These are phyloP conservation scores for Rhinogobio ventralis DNA, from an alignment of 2,797 vertebrate species.

Conservation along the genomic window DNA sequence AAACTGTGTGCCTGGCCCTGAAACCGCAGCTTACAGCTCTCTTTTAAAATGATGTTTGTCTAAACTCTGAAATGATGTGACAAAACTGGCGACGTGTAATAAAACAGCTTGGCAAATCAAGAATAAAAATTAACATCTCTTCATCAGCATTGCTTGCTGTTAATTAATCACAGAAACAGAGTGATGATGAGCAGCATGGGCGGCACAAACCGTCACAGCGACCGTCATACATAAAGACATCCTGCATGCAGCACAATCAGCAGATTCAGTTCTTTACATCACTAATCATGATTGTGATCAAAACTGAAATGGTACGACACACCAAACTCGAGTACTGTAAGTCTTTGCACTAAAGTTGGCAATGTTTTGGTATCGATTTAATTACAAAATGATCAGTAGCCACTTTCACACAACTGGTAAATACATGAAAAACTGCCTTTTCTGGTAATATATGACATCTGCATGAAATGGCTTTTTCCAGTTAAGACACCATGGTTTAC, in stretches of 20 bases:
- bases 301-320: neutral
- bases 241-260: no score
- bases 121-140: neutral
- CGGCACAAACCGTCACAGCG: neutral
- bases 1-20: neutral
- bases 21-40: neutral
- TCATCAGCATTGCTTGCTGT: neutral
- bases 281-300: neutral
- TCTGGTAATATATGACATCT: neutral
- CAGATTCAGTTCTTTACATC: neutral
- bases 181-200: neutral
- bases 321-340: neutral
- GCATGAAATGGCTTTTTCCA: neutral
- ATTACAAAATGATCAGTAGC: neutral
- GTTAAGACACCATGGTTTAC: neutral
- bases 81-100: neutral
- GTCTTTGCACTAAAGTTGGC: neutral
- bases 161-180: neutral
- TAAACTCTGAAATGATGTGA: neutral
- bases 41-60: neutral
- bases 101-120: neutral
- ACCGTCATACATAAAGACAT: neutral
- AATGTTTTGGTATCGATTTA: neutral
- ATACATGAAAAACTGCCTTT: neutral
- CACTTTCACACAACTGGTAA: neutral